Percentiles rank a stretch among this genome's conserved stretches.
These are phyloP conservation scores for Helogale parvula DNA, from an alignment of 2,113 vertebrate species.

Conservation along the genomic window DNA sequence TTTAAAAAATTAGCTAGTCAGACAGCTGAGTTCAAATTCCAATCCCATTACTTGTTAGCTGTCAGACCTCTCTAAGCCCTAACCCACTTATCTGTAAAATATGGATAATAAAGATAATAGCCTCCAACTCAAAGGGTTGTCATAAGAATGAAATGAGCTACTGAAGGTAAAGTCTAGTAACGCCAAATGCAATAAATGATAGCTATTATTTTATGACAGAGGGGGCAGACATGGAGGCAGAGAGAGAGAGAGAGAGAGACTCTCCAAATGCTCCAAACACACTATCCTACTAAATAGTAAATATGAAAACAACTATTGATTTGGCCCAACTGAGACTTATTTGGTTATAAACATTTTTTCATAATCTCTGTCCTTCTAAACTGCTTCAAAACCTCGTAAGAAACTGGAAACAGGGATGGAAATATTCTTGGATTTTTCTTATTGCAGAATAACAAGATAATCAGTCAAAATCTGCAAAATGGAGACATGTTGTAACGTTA, in stretches of 20 bases:
- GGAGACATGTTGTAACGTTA: background rate
- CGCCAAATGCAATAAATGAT: background rate
- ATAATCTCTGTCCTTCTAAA: conserved; percentile 20
- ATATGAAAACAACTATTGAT: background rate
- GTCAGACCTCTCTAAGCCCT: background rate
- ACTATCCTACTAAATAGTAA: background rate
- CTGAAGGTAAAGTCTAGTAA: background rate
- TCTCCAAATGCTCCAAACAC: background rate
- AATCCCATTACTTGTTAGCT: background rate
- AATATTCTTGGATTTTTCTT: conserved; percentile 17
- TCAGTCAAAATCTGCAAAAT: conserved; percentile 26
- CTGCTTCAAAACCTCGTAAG: background rate
- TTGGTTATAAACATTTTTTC: background rate
- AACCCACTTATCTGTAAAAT: background rate
- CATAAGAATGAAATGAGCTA: background rate
- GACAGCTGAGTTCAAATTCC: conserved; percentile 16
- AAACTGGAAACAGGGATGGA: background rate
- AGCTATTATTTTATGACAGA: background rate
- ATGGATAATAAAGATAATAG: background rate
- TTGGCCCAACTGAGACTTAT: background rate
- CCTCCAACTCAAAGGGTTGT: background rate
- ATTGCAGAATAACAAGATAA: background rate
- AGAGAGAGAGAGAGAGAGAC: background rate
- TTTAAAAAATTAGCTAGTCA: background rate
- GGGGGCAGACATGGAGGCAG: background rate